Percentiles rank a stretch among this genome's conserved stretches.
phyloP scores from a whole-genome alignment of 2,888 invertebrate genomes.

The Neoaliturus tenellus region DNA sequence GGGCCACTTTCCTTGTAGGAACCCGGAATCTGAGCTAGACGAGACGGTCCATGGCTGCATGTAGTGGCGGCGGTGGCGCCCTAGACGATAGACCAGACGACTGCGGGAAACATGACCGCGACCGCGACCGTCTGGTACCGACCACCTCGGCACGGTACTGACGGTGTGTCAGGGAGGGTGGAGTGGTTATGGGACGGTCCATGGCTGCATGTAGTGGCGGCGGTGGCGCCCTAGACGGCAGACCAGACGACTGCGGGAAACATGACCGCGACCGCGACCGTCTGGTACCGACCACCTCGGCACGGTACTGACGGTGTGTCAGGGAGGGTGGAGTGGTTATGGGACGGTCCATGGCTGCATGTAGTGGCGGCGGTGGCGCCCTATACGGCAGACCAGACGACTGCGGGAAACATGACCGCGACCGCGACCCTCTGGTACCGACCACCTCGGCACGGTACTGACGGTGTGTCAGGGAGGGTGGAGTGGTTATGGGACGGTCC shows the following conservation, averaged over 20 bases:
- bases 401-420: neutral
- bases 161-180: no score
- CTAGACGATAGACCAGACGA: neutral
- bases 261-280: neutral
- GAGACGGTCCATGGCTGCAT: neutral
- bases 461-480: no score
- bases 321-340: no score
- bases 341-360: neutral
- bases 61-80: neutral
- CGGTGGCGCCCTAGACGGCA: neutral
- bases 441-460: no score
- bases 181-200: neutral
- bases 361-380: neutral
- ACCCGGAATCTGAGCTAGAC: neutral
- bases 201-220: neutral
- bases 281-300: neutral
- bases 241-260: neutral
- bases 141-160: no score
- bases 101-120: neutral
- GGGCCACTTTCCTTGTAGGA: neutral
- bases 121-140: neutral
- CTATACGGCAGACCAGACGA: neutral
- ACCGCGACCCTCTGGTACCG: neutral
- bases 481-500: neutral
- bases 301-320: no score